These are phyloP conservation scores for Amphiprion percula DNA, from an alignment of 2,113 vertebrate genomes.

Conservation along the genomic window DNA sequence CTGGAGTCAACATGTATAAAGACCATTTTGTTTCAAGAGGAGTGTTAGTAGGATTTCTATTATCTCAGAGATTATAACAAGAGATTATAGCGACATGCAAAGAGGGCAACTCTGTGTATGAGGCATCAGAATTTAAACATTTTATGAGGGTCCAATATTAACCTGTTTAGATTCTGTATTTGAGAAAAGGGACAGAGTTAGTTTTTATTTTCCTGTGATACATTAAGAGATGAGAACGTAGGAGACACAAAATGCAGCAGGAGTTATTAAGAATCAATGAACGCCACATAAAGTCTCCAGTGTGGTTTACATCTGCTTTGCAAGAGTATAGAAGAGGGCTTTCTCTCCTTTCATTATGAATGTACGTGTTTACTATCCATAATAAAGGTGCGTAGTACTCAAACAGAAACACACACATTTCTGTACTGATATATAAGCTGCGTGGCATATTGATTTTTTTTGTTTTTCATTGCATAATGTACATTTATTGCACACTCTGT, in stretches of 20 bases:
- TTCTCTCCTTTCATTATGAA: slow-evolving; percentile 9
- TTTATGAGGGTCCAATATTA: neutral
- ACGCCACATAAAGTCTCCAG: slow-evolving; percentile 16
- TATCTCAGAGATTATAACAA: slow-evolving; percentile 1
- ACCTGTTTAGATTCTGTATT: no score
- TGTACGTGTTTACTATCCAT: slow-evolving; percentile 14
- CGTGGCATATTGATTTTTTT: slow-evolving; percentile 16
- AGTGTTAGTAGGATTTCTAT: neutral
- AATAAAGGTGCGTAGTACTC: neutral
- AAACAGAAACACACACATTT: neutral
- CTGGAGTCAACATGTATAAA: neutral
- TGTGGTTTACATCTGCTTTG: slow-evolving; percentile 15
- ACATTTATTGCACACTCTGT: slow-evolving; percentile 23
- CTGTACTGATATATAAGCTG: neutral
- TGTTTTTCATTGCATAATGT: slow-evolving; percentile 24
- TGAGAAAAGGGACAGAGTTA: neutral
- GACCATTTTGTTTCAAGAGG: slow-evolving; percentile 6
- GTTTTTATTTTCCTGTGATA: neutral
- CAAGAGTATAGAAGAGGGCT: neutral
- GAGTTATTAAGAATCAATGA: slow-evolving; percentile 32
- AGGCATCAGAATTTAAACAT: neutral
- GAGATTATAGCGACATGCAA: neutral
- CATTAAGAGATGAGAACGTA: slow-evolving; percentile 2
- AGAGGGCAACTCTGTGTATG: neutral
- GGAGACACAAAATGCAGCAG: slow-evolving; percentile 33